Evolutionary conservation across 2,888 invertebrate species (phyloP).

Genomic region (Incurvaria masculella): DNA sequence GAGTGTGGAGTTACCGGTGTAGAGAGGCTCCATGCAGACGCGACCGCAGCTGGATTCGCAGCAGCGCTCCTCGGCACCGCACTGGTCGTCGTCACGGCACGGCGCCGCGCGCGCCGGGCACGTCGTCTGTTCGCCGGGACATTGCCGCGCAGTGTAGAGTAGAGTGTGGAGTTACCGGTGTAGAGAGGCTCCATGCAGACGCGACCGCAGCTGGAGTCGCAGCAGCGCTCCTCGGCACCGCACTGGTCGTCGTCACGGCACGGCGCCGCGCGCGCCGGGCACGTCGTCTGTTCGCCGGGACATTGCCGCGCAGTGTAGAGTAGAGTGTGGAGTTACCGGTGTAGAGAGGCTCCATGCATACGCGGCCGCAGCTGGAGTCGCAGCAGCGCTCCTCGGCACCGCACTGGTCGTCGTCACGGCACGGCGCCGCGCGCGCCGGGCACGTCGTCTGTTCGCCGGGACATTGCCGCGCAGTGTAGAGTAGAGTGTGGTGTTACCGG

Average conservation of each 20-base stretch:
- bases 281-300: conserved; percentile 37
- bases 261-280: conserved; percentile 58
- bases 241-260: conserved; percentile 62
- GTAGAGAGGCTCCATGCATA: conserved; percentile 58
- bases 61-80: conserved; percentile 60
- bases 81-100: conserved; percentile 59
- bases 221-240: conserved; percentile 61
- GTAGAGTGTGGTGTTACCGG: too few relatives aligned
- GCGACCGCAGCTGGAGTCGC: conserved; percentile 64
- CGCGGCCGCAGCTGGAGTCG: conserved; percentile 61
- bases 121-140: conserved; percentile 33
- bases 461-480: too few relatives aligned
- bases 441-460: conserved; percentile 43
- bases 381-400: conserved; percentile 63
- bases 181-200: conserved; percentile 58
- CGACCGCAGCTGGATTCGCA: conserved; percentile 66
- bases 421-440: conserved; percentile 58
- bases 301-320: too few relatives aligned
- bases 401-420: conserved; percentile 60
- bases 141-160: too few relatives aligned
- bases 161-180: too few relatives aligned
- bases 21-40: conserved; percentile 57
- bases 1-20: conserved; percentile 64
- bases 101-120: conserved; percentile 61
- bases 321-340: too few relatives aligned